These are phyloP conservation scores for Phortica magna DNA, from an alignment of 2,888 invertebrate genomes.

Conservation along the genomic window DNA sequence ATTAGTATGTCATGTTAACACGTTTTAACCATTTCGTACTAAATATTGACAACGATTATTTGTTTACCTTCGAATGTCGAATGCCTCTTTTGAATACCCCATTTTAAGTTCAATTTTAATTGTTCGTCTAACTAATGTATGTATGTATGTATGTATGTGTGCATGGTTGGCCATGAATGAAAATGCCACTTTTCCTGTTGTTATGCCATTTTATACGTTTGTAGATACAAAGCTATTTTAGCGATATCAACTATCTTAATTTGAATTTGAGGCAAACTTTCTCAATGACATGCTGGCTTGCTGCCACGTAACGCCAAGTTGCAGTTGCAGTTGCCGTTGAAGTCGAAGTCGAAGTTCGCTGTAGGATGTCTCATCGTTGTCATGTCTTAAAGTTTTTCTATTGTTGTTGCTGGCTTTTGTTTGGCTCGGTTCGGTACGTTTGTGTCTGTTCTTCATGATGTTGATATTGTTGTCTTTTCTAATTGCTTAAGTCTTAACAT, in stretches of 20 bases:
- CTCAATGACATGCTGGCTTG: constrained; percentile 4
- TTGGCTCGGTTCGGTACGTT: not conserved
- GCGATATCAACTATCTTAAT: not conserved
- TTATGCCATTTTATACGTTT: too few relatives aligned
- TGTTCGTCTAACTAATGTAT: too few relatives aligned
- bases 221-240: not conserved
- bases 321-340: too few relatives aligned
- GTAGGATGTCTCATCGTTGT: constrained; percentile 38
- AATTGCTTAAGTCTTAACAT: constrained; percentile 33
- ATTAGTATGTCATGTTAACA: constrained; percentile 58
- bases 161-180: too few relatives aligned
- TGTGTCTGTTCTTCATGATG: constrained; percentile 8
- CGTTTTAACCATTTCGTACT: constrained; percentile 54
- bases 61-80: not conserved
- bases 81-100: too few relatives aligned
- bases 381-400: constrained; percentile 40
- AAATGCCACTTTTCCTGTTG: too few relatives aligned
- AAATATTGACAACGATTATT: not conserved
- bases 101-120: too few relatives aligned
- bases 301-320: not conserved
- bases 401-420: constrained; percentile 7
- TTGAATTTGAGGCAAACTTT: constrained; percentile 23
- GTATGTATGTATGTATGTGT: too few relatives aligned
- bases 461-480: constrained; percentile 24
- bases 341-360: constrained; percentile 35